A percentile compares a stretch with the other conserved stretches of the same genome.
Evolutionary conservation across 1,140 invertebrate species (phyloP).

Genomic region (Orussus abietinus): DNA sequence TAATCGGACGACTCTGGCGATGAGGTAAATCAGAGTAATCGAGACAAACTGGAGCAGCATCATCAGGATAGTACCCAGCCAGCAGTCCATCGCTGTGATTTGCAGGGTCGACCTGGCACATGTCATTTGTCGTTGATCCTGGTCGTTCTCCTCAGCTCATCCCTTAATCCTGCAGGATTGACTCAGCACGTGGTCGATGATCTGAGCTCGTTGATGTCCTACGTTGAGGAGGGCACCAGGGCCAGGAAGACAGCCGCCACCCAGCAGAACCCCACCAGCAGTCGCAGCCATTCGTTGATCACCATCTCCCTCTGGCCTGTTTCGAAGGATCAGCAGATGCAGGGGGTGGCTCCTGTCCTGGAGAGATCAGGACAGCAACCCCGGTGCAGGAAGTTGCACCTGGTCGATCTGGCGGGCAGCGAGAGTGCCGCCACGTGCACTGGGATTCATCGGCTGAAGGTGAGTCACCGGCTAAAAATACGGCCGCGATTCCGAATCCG

Average conservation of each 20-base stretch:
- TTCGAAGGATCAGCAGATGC: no score
- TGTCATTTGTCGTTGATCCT: neutral
- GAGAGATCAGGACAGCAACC: no score
- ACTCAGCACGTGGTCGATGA: conserved; percentile 33
- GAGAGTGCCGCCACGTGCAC: conserved; percentile 40
- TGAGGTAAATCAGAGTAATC: no score
- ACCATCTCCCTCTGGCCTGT: conserved; percentile 34
- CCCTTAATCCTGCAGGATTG: conserved; percentile 22
- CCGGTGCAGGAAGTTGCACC: conserved; percentile 31
- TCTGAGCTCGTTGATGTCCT: conserved; percentile 41
- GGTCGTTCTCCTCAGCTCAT: neutral
- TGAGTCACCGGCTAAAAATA: conserved; percentile 29
- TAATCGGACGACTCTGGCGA: no score
- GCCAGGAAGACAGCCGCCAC: conserved; percentile 43
- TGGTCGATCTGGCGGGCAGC: conserved; percentile 43
- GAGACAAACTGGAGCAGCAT: no score
- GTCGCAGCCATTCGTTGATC: conserved; percentile 39
- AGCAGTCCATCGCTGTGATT: no score
- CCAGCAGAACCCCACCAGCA: conserved; percentile 36
- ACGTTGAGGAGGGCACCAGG: conserved; percentile 36
- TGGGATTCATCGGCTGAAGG: conserved; percentile 42
- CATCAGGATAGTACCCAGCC: no score
- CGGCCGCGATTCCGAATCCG: no score
- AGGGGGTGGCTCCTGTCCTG: no score
- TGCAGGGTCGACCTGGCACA: no score